Conservation (phyloP, 2,797 vertebrate genomes). For the Pangasius mekongensis region DNA sequence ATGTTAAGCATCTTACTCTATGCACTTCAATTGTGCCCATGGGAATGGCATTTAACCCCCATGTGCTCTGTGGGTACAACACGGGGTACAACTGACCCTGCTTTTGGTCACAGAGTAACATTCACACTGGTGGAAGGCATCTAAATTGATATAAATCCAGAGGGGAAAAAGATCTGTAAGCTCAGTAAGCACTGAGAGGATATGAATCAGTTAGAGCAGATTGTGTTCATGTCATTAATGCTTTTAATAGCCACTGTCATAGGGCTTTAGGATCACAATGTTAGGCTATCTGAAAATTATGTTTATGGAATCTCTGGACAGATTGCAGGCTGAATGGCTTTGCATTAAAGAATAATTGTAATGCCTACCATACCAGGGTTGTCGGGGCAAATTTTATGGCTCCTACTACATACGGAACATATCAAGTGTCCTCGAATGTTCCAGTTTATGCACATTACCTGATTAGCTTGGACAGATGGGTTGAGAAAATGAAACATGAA, state of each 20-base stretch:
- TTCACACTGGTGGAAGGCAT: neutral
- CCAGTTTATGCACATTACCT: slow-evolving; percentile 9
- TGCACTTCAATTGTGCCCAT: slow-evolving; percentile 5
- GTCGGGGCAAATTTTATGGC: neutral
- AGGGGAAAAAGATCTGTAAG: neutral
- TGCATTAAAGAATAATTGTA: slow-evolving; percentile 14
- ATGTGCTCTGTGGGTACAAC: neutral
- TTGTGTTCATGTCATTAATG: neutral
- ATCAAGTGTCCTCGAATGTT: slow-evolving; percentile 10
- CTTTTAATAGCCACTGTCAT: slow-evolving; percentile 2
- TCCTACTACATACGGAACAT: neutral
- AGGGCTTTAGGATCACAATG: slow-evolving; percentile 11
- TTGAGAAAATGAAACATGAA: neutral
- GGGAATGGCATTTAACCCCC: slow-evolving; percentile 20
- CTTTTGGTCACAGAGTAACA: slow-evolving; percentile 4
- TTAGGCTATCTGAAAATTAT: slow-evolving; percentile 8
- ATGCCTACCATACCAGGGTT: neutral
- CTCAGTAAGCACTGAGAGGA: neutral
- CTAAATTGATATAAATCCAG: neutral
- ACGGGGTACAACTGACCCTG: neutral
- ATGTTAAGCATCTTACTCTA: slow-evolving; percentile 1
- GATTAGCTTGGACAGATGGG: slow-evolving; percentile 17
- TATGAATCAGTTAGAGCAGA: neutral
- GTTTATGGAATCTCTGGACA: neutral
- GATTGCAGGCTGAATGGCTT: neutral